phyloP scores from a whole-genome alignment of 2,113 vertebrate genomes.

The Periophthalmus modestus region DNA sequence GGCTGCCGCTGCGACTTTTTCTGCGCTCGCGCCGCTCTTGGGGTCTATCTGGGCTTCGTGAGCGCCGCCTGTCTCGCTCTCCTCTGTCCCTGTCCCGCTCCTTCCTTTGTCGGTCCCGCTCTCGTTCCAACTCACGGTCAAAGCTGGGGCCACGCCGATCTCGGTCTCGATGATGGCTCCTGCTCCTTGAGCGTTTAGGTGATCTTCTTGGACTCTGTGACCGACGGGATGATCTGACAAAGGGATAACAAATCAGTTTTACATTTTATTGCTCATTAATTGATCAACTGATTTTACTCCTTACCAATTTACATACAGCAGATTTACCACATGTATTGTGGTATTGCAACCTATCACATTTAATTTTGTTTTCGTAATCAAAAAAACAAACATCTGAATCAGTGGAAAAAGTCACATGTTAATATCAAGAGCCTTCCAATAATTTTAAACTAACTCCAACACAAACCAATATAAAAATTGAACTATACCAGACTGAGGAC shows the following conservation, averaged over 20 bases:
- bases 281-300: neutral
- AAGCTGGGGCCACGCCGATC: slow-evolving; percentile 91
- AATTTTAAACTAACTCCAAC: too few species aligned
- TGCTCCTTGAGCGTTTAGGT: slow-evolving; percentile 92
- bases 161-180: slow-evolving; percentile 90
- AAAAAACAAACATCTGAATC: too few species aligned
- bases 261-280: neutral
- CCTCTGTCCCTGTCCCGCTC: slow-evolving; percentile 83
- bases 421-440: too few species aligned
- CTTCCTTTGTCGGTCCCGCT: slow-evolving; percentile 91
- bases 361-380: too few species aligned
- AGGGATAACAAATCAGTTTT: neutral
- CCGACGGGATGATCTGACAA: slow-evolving; percentile 86
- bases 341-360: too few species aligned
- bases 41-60: slow-evolving; percentile 67
- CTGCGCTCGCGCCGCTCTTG: slow-evolving; percentile 59
- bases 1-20: slow-evolving; percentile 64
- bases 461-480: too few species aligned
- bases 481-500: too few species aligned
- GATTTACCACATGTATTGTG: neutral
- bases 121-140: slow-evolving; percentile 93
- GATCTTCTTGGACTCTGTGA: slow-evolving; percentile 88
- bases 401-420: too few species aligned
- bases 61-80: slow-evolving; percentile 65
- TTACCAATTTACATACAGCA: neutral